Conservation (phyloP, 1,140 invertebrate species). For the Rhopalosiphum padi region DNA sequence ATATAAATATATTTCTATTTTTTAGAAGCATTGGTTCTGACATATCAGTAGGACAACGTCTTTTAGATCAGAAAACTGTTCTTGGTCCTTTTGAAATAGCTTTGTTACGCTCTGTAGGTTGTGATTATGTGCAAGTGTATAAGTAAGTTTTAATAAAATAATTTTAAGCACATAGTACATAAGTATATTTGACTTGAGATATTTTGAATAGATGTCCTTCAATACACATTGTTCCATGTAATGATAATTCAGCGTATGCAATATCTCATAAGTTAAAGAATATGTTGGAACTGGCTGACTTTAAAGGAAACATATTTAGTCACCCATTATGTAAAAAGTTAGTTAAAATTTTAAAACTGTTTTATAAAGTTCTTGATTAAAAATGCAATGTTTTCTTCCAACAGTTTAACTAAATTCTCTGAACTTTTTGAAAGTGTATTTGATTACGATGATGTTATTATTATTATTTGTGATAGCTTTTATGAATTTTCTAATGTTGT, state of each 20-base stretch:
- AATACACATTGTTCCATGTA: constrained; percentile 19
- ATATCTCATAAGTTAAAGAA: not conserved
- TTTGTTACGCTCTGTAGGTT: constrained; percentile 20
- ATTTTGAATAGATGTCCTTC: constrained; percentile 32
- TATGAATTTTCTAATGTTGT: not conserved
- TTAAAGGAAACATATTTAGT: not conserved
- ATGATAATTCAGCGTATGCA: not conserved
- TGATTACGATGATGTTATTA: not conserved
- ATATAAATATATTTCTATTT: not conserved
- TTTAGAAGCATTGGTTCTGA: constrained; percentile 38
- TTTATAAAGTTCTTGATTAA: not conserved
- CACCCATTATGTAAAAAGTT: not conserved
- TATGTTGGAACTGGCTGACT: not conserved
- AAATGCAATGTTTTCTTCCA: not conserved
- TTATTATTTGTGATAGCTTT: not conserved
- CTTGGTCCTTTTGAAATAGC: constrained; percentile 26
- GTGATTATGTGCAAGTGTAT: not conserved
- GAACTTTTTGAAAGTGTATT: not conserved
- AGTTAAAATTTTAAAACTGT: not conserved
- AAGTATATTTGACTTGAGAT: not conserved
- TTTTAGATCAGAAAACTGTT: not conserved
- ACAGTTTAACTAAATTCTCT: not conserved
- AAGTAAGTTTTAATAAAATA: constrained; percentile 1
- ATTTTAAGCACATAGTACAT: not conserved
- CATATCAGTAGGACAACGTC: not conserved